A percentile compares a stretch with the other conserved stretches of the same genome.
Evolutionary conservation across 2,113 vertebrate species (phyloP).

Genomic region (Pituophis catenifer): DNA sequence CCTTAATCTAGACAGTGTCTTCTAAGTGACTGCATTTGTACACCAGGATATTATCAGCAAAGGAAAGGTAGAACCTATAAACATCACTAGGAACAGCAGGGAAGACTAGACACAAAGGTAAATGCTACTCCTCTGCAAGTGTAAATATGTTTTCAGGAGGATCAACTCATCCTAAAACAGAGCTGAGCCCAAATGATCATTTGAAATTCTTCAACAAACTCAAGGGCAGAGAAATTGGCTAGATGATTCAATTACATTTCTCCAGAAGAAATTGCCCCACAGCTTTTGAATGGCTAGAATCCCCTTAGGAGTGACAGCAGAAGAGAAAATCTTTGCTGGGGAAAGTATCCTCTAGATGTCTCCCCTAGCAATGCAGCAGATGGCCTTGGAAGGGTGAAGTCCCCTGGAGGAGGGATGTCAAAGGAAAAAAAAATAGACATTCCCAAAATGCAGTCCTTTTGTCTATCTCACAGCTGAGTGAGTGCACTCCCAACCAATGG

Average conservation of each 20-base stretch:
- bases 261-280: not conserved
- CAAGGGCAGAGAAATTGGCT: not conserved
- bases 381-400: not conserved
- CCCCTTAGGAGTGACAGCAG: not conserved
- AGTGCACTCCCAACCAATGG: not conserved
- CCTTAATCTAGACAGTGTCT: not conserved
- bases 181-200: not conserved
- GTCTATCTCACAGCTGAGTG: not conserved
- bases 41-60: not conserved
- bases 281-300: not conserved
- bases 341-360: not conserved
- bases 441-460: not conserved
- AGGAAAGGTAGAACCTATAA: not conserved
- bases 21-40: not conserved
- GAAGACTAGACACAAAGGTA: not conserved
- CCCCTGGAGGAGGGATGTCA: not conserved
- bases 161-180: not conserved
- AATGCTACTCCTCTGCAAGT: not conserved
- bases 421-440: not conserved
- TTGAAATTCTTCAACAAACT: not conserved
- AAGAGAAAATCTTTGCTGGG: not conserved
- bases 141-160: not conserved
- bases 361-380: not conserved
- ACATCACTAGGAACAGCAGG: not conserved
- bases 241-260: not conserved